Evolutionary conservation across 2,888 invertebrate genomes (phyloP).

Genomic region (Rotaria magnacalcarata): DNA sequence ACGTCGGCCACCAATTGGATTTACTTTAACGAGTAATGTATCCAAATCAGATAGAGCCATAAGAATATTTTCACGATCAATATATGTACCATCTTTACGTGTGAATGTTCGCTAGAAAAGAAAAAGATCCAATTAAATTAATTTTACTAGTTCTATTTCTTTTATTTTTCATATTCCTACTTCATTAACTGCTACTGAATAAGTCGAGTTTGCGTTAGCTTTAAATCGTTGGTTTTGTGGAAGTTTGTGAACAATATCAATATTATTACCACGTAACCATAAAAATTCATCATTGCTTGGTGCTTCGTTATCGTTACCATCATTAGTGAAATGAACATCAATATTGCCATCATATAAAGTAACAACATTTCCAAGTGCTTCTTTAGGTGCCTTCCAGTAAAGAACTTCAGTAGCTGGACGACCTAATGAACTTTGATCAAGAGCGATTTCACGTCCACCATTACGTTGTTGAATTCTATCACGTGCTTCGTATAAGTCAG

Average conservation of each 20-base stretch:
- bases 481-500: neutral
- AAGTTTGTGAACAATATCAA: conserved; percentile 12
- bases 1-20: conserved; percentile 32
- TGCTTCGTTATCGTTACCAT: neutral
- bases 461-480: conserved; percentile 1
- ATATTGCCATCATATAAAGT: conserved; percentile 36
- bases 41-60: conserved; percentile 84
- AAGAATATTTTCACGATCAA: conserved; percentile 78
- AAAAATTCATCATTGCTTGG: neutral
- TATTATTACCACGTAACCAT: conserved; percentile 35
- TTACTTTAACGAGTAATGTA: conserved; percentile 59
- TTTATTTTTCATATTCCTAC: neutral
- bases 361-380: neutral
- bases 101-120: conserved; percentile 55
- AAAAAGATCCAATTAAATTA: neutral
- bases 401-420: conserved; percentile 17
- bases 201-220: conserved; percentile 1
- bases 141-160: neutral
- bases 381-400: conserved; percentile 9
- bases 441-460: neutral
- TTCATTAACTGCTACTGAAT: conserved; percentile 36
- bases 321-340: neutral
- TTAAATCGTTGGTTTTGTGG: neutral
- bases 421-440: neutral
- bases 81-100: conserved; percentile 75